Conservation (phyloP, 2,113 vertebrate genomes). For the Tor tambroides region DNA sequence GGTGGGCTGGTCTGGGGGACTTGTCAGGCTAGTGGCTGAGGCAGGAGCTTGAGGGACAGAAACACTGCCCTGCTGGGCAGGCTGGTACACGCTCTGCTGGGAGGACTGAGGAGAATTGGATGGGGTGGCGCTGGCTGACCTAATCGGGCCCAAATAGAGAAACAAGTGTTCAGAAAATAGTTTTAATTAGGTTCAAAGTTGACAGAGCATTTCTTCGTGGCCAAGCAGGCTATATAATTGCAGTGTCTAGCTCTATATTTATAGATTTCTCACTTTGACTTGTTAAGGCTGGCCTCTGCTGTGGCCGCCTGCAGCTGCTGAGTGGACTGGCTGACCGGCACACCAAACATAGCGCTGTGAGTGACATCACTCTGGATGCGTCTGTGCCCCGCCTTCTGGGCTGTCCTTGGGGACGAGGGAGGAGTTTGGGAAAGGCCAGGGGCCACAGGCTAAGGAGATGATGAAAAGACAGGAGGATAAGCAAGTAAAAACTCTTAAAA, state of each 20-base stretch:
- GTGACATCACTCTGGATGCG: slow-evolving; percentile 85
- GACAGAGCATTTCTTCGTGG: background rate
- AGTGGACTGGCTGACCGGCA: slow-evolving; percentile 82
- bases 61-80: slow-evolving; percentile 58
- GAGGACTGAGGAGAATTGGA: slow-evolving; percentile 68
- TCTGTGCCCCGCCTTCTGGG: slow-evolving; percentile 80
- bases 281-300: slow-evolving; percentile 85
- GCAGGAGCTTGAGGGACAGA: slow-evolving; percentile 6
- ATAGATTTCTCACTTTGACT: slow-evolving; percentile 80
- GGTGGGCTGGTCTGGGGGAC: slow-evolving; percentile 62
- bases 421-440: slow-evolving; percentile 82
- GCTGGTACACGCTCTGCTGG: slow-evolving; percentile 62
- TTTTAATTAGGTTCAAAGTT: background rate
- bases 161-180: background rate
- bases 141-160: slow-evolving; percentile 58
- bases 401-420: slow-evolving; percentile 86
- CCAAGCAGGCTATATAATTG: background rate
- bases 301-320: slow-evolving; percentile 86
- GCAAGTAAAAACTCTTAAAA: background rate
- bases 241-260: background rate
- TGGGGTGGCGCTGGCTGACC: slow-evolving; percentile 85
- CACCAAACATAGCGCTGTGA: slow-evolving; percentile 79
- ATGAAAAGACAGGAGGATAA: background rate
- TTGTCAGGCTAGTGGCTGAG: slow-evolving; percentile 63
- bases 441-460: slow-evolving; percentile 50